These are phyloP conservation scores for Psilopogon haemacephalus DNA, from an alignment of 2,113 vertebrate genomes.

Conservation along the genomic window DNA sequence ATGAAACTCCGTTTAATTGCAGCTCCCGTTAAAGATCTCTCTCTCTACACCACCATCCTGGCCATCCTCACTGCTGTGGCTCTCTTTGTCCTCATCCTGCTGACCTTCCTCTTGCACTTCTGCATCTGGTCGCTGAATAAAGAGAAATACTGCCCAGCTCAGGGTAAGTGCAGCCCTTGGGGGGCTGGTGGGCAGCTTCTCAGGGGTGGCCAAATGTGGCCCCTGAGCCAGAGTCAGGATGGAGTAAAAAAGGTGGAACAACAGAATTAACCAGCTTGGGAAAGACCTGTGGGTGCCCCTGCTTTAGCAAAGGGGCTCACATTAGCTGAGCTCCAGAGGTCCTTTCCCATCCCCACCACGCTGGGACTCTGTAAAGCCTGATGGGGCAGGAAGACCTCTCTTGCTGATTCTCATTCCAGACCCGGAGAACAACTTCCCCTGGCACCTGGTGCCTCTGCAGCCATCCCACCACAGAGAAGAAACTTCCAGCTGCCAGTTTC, in stretches of 20 bases:
- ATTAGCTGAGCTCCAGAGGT: too few relatives aligned
- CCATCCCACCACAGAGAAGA: conserved; percentile 9
- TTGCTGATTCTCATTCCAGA: conserved; percentile 4
- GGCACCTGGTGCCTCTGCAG: background rate
- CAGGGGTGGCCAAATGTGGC: background rate
- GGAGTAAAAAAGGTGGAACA: background rate
- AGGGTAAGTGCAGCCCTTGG: background rate
- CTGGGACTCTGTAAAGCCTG: too few relatives aligned
- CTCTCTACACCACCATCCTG: background rate
- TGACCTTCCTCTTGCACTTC: conserved; percentile 46
- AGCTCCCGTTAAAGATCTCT: background rate
- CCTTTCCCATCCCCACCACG: too few relatives aligned
- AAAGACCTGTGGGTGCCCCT: too few relatives aligned
- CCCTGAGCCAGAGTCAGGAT: background rate
- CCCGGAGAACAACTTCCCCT: background rate
- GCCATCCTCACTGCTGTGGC: background rate
- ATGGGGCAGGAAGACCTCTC: background rate
- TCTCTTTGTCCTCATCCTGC: conserved; percentile 47
- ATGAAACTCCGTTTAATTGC: background rate
- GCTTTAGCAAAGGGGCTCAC: too few relatives aligned
- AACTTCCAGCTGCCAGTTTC: conserved; percentile 73
- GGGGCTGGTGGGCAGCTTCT: background rate
- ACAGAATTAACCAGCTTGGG: too few relatives aligned
- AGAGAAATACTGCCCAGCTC: background rate
- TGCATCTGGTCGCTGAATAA: conserved; percentile 62